phyloP scores from a whole-genome alignment of 2,113 vertebrate genomes.

The Tragelaphus imberbis region DNA sequence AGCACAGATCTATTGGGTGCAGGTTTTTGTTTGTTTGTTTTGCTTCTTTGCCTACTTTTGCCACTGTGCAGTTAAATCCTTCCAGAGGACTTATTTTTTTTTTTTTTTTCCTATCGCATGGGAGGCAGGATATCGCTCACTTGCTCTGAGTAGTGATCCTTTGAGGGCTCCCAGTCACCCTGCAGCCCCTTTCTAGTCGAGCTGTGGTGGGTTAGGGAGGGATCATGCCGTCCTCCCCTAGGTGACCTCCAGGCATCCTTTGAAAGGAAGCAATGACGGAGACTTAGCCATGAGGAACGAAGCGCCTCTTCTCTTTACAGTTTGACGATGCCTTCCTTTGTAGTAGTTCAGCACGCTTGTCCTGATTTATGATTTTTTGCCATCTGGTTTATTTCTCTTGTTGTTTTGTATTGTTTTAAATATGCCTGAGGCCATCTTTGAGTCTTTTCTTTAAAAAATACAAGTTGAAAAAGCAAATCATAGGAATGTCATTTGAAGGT shows the following conservation, averaged over 20 bases:
- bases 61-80: not conserved
- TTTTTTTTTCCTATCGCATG: not conserved
- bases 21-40: not conserved
- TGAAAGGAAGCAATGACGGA: constrained; percentile 44
- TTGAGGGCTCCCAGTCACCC: not conserved
- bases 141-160: not conserved
- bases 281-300: constrained; percentile 50
- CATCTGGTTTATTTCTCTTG: constrained; percentile 73
- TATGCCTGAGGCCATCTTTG: constrained; percentile 55
- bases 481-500: constrained; percentile 61
- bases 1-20: not conserved
- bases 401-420: constrained; percentile 71
- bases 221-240: not conserved
- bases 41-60: not conserved
- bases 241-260: constrained; percentile 22
- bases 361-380: constrained; percentile 68
- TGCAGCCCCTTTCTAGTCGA: not conserved
- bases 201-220: constrained; percentile 12
- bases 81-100: not conserved
- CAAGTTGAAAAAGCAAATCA: constrained; percentile 57
- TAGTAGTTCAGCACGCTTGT: constrained; percentile 43
- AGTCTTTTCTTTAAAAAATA: constrained; percentile 42
- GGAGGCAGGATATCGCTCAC: not conserved
- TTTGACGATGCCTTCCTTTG: constrained; percentile 51
- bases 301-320: constrained; percentile 23